These are phyloP conservation scores for Harlomillsia oculata DNA, from an alignment of 1,140 invertebrate genomes.

Conservation along the genomic window DNA sequence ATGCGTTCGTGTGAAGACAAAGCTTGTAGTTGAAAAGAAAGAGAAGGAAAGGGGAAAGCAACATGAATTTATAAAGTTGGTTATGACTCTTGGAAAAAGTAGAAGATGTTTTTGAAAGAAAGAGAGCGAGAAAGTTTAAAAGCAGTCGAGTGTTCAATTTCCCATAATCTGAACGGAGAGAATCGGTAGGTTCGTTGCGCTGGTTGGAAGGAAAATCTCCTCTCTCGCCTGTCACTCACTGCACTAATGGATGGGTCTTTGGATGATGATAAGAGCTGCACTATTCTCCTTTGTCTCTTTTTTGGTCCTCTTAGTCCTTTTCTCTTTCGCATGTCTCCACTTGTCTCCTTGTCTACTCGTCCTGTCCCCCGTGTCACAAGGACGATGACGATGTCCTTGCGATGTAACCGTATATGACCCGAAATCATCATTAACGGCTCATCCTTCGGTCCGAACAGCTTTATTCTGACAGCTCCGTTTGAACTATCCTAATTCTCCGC, in stretches of 20 bases:
- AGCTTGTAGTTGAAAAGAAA: no score
- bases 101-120: no score
- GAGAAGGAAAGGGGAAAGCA: background rate
- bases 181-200: no score
- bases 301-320: conserved; percentile 3
- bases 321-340: background rate
- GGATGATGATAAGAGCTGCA: conserved; percentile 10
- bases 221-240: conserved; percentile 7
- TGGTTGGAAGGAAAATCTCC: conserved; percentile 9
- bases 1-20: no score
- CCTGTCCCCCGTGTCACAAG: no score
- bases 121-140: conserved; percentile 20
- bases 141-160: conserved; percentile 26
- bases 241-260: conserved; percentile 13
- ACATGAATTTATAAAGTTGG: conserved; percentile 18
- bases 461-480: no score
- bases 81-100: conserved; percentile 7
- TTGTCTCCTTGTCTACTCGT: no score
- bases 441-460: no score
- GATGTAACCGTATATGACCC: no score
- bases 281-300: background rate
- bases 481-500: no score
- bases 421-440: no score
- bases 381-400: no score
- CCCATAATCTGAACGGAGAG: conserved; percentile 18